Percentiles rank a stretch among this genome's conserved stretches.
Evolutionary conservation across 2,888 invertebrate species (phyloP).

Genomic region (Operophtera brumata): DNA sequence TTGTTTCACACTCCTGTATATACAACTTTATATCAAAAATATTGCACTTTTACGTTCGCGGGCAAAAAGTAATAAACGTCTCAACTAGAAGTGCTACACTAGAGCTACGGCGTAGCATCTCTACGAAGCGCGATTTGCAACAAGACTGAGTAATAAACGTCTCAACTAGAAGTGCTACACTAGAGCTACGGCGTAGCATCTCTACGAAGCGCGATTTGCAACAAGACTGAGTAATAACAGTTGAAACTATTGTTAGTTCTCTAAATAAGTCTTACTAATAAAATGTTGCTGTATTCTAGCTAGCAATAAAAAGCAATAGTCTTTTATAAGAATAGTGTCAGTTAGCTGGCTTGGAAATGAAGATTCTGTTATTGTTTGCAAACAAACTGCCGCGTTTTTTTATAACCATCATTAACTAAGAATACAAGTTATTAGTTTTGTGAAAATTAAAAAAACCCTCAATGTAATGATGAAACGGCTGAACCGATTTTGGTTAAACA

Average conservation of each 20-base stretch:
- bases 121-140: conserved; percentile 1
- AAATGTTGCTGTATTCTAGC: neutral
- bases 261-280: neutral
- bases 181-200: conserved; percentile 18
- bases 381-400: no score
- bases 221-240: conserved; percentile 5
- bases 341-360: no score
- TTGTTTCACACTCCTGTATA: no score
- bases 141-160: conserved; percentile 7
- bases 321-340: neutral
- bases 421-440: no score
- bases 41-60: conserved; percentile 9
- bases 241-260: conserved; percentile 6
- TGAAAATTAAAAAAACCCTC: no score
- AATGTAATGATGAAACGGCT: no score
- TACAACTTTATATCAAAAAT: neutral
- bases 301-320: neutral
- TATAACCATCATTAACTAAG: no score
- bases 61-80: conserved; percentile 17
- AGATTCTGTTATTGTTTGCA: neutral
- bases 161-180: neutral
- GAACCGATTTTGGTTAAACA: no score
- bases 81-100: neutral
- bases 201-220: conserved; percentile 1
- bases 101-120: conserved; percentile 18